Evolutionary conservation across 2,797 vertebrate species (phyloP), one percentile per base, ranked within the genome.

Genomic region (Onychomys leucogaster): DNA sequence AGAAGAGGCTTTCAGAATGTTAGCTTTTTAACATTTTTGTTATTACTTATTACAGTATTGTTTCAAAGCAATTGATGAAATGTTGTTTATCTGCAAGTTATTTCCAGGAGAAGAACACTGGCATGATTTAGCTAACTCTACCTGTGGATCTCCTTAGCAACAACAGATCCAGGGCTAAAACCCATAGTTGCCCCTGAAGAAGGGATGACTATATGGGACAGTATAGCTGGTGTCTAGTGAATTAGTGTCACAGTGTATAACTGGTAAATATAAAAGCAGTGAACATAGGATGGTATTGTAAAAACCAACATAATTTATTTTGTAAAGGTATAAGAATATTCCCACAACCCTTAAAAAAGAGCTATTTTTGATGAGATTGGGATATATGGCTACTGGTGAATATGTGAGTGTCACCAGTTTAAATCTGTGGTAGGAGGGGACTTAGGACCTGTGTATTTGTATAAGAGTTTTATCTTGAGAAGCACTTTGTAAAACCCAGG

Each of bases 61-160:
- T 90, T 88, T 86, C 52, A 92, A 85, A 83, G 80, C 67, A 92
- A 21, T 73, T 90, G 81, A 49, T 61, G 57, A 84, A 83, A 5
- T 41, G 46, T 19, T 43, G 8, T 32, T 34, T 65, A 65, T 34
- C 17, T 46, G 41, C 5, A 65, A 34, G 17, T 1, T 75, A 59
- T 83, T 11, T 81, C 29, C 17, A 46, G 5, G 29, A 46, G 29
- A 73, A 32, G 13, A 49, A 19, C 5, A 34, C 5, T 32, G 5
- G 4, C 55, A 27, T 16, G 27, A 52, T 94, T 67, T n/a, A 63
- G 32, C 37, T 80, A 41, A 4, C 1, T 95, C 2, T 4, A 65
- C 16, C 41, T 52, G 10, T 81, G 21, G 13, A 67, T 19, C 2
- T 2, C 12, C 59, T 43, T 29, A 29, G 17, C 67, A 59, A 69